Percentiles rank a stretch among this genome's conserved stretches.
phyloP scores from a whole-genome alignment of 2,888 invertebrate species.

The Hecatera dysodea region DNA sequence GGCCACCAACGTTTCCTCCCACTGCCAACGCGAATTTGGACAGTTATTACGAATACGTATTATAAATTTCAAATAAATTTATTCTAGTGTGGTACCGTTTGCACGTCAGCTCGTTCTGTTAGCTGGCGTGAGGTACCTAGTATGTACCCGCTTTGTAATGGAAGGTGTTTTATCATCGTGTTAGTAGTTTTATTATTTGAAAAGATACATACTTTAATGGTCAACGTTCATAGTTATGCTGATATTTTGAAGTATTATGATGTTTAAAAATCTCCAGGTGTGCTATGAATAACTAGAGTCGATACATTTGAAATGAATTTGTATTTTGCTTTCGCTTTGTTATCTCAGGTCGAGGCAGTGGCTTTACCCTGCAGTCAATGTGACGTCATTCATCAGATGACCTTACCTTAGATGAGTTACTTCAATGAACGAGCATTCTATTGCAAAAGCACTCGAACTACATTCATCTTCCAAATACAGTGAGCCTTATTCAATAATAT shows the following conservation, averaged over 20 bases:
- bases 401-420: slow-evolving; percentile 39
- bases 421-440: slow-evolving; percentile 19
- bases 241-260: slow-evolving; percentile 2
- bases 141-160: not conserved
- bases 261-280: slow-evolving; percentile 15
- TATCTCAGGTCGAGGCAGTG: slow-evolving; percentile 29
- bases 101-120: slow-evolving; percentile 6
- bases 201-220: slow-evolving; percentile 2
- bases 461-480: slow-evolving; percentile 27
- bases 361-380: slow-evolving; percentile 15
- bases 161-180: not conserved
- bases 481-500: slow-evolving; percentile 19
- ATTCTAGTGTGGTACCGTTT: slow-evolving; percentile 12
- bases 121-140: not conserved
- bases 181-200: slow-evolving; percentile 12
- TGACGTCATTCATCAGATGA: slow-evolving; percentile 45
- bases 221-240: not conserved
- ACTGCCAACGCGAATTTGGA: slow-evolving; percentile 58
- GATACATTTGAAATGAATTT: slow-evolving; percentile 30
- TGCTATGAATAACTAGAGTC: slow-evolving; percentile 23
- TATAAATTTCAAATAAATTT: slow-evolving; percentile 42
- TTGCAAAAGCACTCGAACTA: not conserved
- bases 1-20: slow-evolving; percentile 57
- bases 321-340: slow-evolving; percentile 41
- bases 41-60: slow-evolving; percentile 51